Evolutionary conservation across 2,888 invertebrate genomes (phyloP).

Genomic region (Rhodophaea formosa): DNA sequence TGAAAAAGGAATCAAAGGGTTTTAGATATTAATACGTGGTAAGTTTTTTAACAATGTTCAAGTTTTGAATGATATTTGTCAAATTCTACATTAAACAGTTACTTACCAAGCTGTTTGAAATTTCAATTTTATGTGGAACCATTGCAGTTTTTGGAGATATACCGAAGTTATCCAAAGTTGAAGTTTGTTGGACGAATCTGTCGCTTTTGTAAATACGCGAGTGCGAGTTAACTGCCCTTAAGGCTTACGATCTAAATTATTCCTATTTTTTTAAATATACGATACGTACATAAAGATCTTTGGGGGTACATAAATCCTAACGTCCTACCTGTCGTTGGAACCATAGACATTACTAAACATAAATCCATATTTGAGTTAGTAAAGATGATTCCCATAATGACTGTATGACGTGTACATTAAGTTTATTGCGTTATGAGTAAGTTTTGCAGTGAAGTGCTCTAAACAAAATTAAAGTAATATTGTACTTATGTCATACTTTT

Average conservation of each 20-base stretch:
- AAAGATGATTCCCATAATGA: no score
- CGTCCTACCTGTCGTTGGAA: no score
- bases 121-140: slow-evolving; percentile 42
- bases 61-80: slow-evolving; percentile 64
- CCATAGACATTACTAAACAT: no score
- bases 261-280: not conserved
- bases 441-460: no score
- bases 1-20: slow-evolving; percentile 74
- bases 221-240: slow-evolving; percentile 20
- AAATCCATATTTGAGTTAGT: no score
- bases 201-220: slow-evolving; percentile 50
- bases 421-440: no score
- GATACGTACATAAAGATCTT: not conserved
- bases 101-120: slow-evolving; percentile 37
- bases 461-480: no score
- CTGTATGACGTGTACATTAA: no score
- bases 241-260: slow-evolving; percentile 34
- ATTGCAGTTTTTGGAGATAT: slow-evolving; percentile 43
- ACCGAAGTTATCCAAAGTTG: slow-evolving; percentile 60
- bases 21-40: slow-evolving; percentile 70
- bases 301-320: no score
- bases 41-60: slow-evolving; percentile 74
- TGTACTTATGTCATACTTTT: no score
- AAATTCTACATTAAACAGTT: slow-evolving; percentile 68
- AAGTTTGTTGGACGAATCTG: slow-evolving; percentile 43